phyloP scores from a whole-genome alignment of 2,888 invertebrate genomes.

The Diarsia dahlii region DNA sequence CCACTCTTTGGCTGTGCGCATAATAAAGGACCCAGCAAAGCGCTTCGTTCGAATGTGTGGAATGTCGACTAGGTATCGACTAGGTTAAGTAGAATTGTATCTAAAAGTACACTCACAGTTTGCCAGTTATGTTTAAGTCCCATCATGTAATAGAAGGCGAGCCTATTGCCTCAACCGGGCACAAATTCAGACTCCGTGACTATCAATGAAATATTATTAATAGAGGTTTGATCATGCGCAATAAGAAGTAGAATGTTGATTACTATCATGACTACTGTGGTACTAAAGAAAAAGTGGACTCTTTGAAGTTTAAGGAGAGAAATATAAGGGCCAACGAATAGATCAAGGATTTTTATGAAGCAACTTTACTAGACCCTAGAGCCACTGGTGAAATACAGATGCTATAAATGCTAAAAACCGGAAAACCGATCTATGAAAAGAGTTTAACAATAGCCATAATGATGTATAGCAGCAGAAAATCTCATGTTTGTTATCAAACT shows the following conservation, averaged over 20 bases:
- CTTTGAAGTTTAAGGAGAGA: background rate
- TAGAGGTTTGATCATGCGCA: constrained; percentile 27
- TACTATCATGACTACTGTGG: constrained; percentile 30
- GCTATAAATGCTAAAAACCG: background rate
- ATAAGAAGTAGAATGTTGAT: constrained; percentile 28
- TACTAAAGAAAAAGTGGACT: constrained; percentile 8
- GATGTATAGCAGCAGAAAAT: background rate
- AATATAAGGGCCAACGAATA: background rate
- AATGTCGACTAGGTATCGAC: too few relatives aligned
- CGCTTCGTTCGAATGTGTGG: too few relatives aligned
- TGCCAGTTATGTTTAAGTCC: too few relatives aligned
- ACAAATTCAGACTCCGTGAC: background rate
- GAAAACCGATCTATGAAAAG: background rate
- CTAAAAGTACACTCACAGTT: too few relatives aligned
- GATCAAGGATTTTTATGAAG: background rate
- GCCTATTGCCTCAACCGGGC: too few relatives aligned
- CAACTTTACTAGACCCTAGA: background rate
- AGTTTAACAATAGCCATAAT: background rate
- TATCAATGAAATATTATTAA: constrained; percentile 41
- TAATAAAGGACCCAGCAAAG: too few relatives aligned
- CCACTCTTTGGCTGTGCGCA: too few relatives aligned
- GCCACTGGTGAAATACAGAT: background rate
- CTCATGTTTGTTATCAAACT: background rate
- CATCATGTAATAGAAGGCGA: too few relatives aligned
- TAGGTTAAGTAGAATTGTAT: too few relatives aligned